A percentile compares a stretch with the other conserved stretches of the same genome.
Conservation (phyloP, 2,113 vertebrate genomes). For the Phrynosoma blainvillii region DNA sequence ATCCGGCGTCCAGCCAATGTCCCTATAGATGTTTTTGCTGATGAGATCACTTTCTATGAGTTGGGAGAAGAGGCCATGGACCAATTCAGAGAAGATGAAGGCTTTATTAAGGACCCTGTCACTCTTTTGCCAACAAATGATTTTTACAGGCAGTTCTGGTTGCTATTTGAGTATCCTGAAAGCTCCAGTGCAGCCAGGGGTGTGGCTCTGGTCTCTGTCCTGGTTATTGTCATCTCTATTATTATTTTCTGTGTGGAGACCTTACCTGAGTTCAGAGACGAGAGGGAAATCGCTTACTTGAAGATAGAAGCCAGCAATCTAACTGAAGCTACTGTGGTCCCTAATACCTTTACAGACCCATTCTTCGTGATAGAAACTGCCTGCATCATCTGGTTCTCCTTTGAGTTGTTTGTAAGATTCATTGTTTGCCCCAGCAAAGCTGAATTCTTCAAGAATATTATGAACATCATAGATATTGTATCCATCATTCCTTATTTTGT, state of each 20-base stretch:
- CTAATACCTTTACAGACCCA: constrained; percentile 88
- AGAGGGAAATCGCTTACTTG: constrained; percentile 71
- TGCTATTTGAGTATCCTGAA: constrained; percentile 95
- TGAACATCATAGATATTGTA: constrained; percentile 96
- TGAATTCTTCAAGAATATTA: constrained; percentile 93
- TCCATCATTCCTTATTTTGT: constrained; percentile 98
- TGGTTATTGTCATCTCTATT: constrained; percentile 96
- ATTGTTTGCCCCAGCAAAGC: constrained; percentile 92
- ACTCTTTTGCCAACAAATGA: constrained; percentile 88
- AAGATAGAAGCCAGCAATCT: constrained; percentile 63
- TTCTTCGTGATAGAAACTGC: constrained; percentile 95
- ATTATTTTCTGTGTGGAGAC: constrained; percentile 97
- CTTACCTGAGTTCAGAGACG: constrained; percentile 92
- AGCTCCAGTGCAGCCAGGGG: constrained; percentile 92
- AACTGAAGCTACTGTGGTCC: constrained; percentile 62
- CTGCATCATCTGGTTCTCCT: constrained; percentile 95
- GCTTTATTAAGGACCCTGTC: constrained; percentile 92
- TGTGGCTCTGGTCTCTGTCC: constrained; percentile 90
- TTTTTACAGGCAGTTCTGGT: constrained; percentile 91
- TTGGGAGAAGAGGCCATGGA: constrained; percentile 92
- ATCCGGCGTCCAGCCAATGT: constrained; percentile 93
- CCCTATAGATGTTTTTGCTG: constrained; percentile 91
- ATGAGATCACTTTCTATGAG: constrained; percentile 95
- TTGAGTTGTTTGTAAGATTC: constrained; percentile 89
- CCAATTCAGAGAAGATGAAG: constrained; percentile 95